A percentile compares a stretch with the other conserved stretches of the same genome.
These are phyloP conservation scores for Thunnus albacares DNA, from an alignment of 2,797 vertebrate species.

Conservation along the genomic window DNA sequence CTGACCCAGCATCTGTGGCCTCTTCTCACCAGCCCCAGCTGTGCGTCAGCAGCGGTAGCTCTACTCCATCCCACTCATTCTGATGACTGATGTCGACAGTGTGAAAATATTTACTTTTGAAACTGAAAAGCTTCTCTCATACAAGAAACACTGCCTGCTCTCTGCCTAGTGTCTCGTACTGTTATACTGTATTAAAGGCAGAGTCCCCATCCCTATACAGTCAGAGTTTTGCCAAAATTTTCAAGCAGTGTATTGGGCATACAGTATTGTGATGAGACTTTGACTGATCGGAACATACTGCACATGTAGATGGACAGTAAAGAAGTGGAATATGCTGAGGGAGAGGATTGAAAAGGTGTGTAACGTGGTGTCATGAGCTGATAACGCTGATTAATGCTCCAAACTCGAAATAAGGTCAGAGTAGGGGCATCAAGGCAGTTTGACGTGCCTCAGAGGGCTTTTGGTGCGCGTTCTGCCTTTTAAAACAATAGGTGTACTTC, in stretches of 20 bases:
- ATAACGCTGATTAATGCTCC: no score
- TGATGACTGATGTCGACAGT: constrained; percentile 63
- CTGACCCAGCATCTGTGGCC: constrained; percentile 63
- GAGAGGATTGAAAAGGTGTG: not conserved
- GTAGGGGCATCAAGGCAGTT: no score
- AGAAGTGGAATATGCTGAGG: not conserved
- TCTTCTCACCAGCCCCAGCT: constrained; percentile 53
- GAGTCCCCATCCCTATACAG: not conserved
- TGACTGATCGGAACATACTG: not conserved
- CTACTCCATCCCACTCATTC: constrained; percentile 62
- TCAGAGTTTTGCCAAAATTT: not conserved
- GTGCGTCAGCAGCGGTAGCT: constrained; percentile 67
- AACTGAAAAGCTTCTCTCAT: constrained; percentile 42
- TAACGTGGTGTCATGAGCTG: no score
- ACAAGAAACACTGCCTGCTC: constrained; percentile 10
- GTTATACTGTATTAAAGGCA: not conserved
- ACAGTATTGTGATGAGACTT: not conserved
- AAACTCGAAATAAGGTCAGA: no score
- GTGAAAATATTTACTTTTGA: constrained; percentile 60
- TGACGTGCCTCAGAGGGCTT: no score
- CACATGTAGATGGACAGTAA: not conserved
- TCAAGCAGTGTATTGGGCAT: not conserved
- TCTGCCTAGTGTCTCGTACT: not conserved
- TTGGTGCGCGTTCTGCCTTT: no score
- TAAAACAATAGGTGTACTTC: no score